Conservation (phyloP, 2,797 vertebrate species). For the Sebastes reedi region DNA sequence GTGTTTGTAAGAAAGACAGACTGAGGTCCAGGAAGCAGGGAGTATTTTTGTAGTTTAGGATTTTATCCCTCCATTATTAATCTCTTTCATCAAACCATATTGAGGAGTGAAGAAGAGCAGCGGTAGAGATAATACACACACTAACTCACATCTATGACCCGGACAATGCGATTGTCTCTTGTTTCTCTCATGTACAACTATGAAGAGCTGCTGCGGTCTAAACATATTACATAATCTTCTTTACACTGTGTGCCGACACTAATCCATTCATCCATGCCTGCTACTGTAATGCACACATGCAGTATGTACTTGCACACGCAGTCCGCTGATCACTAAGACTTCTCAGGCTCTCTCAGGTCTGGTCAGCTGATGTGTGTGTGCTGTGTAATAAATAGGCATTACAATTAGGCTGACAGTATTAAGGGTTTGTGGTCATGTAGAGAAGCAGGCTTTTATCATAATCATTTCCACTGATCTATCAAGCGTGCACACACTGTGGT, state of each 20-base stretch:
- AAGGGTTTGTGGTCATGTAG: slow-evolving; percentile 8
- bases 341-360: slow-evolving; percentile 40
- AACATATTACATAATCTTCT: slow-evolving; percentile 76
- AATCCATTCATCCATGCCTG: slow-evolving; percentile 74
- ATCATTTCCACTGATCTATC: slow-evolving; percentile 37
- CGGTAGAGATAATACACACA: slow-evolving; percentile 4
- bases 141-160: slow-evolving; percentile 18
- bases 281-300: slow-evolving; percentile 49
- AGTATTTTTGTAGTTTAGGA: slow-evolving; percentile 45
- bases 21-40: slow-evolving; percentile 28
- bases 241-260: slow-evolving; percentile 56
- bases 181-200: slow-evolving; percentile 36
- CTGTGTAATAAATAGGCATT: slow-evolving; percentile 53
- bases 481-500: neutral
- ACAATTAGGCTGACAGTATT: slow-evolving; percentile 48
- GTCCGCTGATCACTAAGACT: slow-evolving; percentile 33
- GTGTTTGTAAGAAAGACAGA: slow-evolving; percentile 43
- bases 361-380: slow-evolving; percentile 32
- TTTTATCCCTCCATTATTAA: slow-evolving; percentile 64
- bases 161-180: slow-evolving; percentile 57
- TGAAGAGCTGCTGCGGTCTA: slow-evolving; percentile 49
- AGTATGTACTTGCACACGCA: slow-evolving; percentile 10
- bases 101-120: slow-evolving; percentile 45
- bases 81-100: slow-evolving; percentile 53
- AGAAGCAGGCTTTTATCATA: slow-evolving; percentile 31